These are phyloP conservation scores for Phaonia tiefii DNA, from an alignment of 2,888 invertebrate genomes.

Conservation along the genomic window DNA sequence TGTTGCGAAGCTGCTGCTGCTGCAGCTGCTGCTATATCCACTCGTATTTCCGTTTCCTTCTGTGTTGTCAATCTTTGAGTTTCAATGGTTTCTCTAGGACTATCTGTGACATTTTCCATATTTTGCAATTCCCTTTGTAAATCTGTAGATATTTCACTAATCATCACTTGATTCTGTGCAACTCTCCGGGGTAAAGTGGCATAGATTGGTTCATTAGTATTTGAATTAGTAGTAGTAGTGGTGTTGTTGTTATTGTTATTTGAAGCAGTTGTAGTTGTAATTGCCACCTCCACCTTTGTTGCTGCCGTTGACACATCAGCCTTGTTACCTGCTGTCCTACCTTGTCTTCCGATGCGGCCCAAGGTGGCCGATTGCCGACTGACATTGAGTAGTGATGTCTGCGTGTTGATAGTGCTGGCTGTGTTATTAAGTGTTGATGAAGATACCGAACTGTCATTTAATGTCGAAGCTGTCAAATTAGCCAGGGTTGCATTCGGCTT, in stretches of 20 bases:
- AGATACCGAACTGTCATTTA: constrained; percentile 67
- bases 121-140: constrained; percentile 21
- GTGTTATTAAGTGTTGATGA: constrained; percentile 62
- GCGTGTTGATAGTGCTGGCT: constrained; percentile 58
- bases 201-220: background rate
- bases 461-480: constrained; percentile 69
- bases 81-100: background rate
- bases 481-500: constrained; percentile 66
- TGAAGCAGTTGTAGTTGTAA: constrained; percentile 50
- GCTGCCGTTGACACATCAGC: background rate
- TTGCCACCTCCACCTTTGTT: constrained; percentile 53
- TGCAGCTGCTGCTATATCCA: constrained; percentile 5
- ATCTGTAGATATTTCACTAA: constrained; percentile 23
- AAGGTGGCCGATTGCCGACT: constrained; percentile 59
- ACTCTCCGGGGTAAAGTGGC: constrained; percentile 50
- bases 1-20: constrained; percentile 6
- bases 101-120: constrained; percentile 12
- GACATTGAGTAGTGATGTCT: constrained; percentile 66
- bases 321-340: constrained; percentile 29
- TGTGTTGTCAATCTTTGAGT: constrained; percentile 19
- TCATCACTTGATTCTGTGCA: background rate
- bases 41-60: constrained; percentile 50
- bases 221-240: constrained; percentile 53
- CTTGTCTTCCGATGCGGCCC: constrained; percentile 58
- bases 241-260: constrained; percentile 49